These are phyloP conservation scores for Apamea monoglypha DNA, from an alignment of 2,888 invertebrate species.

Conservation along the genomic window DNA sequence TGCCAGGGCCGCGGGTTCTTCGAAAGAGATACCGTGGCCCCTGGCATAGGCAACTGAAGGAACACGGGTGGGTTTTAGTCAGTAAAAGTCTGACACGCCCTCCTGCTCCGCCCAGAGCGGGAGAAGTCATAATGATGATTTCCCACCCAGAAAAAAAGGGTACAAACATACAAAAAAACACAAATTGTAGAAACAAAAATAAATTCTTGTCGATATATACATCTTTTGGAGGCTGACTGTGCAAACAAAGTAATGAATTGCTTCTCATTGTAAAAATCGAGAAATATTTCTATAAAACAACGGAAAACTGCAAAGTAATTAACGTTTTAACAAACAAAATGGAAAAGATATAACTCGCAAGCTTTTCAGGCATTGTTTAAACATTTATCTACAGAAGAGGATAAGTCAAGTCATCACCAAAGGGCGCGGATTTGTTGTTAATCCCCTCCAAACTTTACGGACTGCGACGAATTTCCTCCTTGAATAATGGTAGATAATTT, in stretches of 20 bases:
- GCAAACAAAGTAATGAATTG: neutral
- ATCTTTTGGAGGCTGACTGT: neutral
- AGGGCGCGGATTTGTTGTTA: slow-evolving; percentile 30
- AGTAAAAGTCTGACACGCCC: too few species aligned
- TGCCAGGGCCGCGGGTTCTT: too few species aligned
- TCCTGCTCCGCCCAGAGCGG: too few species aligned
- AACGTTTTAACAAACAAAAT: neutral
- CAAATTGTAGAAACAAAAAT: neutral
- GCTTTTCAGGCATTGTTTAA: slow-evolving; percentile 10
- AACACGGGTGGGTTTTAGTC: too few species aligned
- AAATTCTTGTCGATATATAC: neutral
- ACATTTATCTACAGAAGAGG: slow-evolving; percentile 22
- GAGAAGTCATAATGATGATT: too few species aligned
- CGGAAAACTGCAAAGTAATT: slow-evolving; percentile 1
- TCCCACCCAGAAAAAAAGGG: too few species aligned
- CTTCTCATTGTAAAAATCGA: neutral
- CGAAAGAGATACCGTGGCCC: too few species aligned
- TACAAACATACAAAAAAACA: neutral
- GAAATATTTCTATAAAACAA: neutral
- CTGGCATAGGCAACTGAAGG: too few species aligned
- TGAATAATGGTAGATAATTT: slow-evolving; percentile 31
- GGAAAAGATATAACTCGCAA: slow-evolving; percentile 5
- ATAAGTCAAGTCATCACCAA: slow-evolving; percentile 34
- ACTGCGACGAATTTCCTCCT: slow-evolving; percentile 15
- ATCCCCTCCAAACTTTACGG: slow-evolving; percentile 21